Conservation (phyloP, 2,888 invertebrate genomes). For the Stegophylla sp. region DNA sequence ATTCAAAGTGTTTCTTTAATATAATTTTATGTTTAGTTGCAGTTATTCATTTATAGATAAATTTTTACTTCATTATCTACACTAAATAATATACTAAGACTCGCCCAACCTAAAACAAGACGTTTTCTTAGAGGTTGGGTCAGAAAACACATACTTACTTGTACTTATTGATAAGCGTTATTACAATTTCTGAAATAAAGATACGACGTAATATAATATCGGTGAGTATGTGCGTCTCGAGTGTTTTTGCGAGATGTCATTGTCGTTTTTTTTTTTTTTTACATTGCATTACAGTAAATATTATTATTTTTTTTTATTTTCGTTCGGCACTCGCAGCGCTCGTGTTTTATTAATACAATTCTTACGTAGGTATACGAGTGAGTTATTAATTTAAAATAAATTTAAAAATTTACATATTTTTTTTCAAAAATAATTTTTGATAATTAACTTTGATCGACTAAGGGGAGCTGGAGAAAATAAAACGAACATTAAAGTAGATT, state of each 20-base stretch:
- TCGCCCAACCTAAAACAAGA: no score
- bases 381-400: slow-evolving; percentile 24
- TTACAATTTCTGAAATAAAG: no score
- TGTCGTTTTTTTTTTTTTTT: not conserved
- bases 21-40: no score
- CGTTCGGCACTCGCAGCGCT: not conserved
- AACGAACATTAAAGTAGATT: slow-evolving; percentile 28
- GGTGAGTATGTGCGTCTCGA: not conserved
- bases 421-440: not conserved
- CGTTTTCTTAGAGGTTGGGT: no score
- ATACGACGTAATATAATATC: not conserved
- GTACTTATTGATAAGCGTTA: no score
- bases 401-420: slow-evolving; percentile 7
- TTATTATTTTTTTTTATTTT: not conserved
- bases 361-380: not conserved
- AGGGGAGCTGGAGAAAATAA: not conserved
- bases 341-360: not conserved
- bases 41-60: no score
- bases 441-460: slow-evolving; percentile 45
- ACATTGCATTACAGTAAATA: not conserved
- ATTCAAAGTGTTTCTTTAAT: no score
- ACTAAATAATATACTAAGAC: no score
- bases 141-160: no score
- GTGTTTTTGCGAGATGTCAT: not conserved
- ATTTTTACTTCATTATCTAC: no score